These are phyloP conservation scores for Lethenteron reissneri DNA, from an alignment of 2,113 vertebrate species.

Conservation along the genomic window DNA sequence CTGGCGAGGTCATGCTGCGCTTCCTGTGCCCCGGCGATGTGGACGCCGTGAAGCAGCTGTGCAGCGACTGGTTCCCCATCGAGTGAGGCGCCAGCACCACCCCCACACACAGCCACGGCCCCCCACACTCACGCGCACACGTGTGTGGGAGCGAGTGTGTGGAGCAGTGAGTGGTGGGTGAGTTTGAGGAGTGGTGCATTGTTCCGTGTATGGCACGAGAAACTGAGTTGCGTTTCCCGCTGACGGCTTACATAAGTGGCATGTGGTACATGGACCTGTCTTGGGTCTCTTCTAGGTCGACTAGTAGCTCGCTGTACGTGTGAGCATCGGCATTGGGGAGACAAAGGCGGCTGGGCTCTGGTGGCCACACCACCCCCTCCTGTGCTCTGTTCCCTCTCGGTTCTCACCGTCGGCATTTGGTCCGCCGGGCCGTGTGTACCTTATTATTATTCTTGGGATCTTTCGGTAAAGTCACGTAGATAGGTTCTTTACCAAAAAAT, in stretches of 20 bases:
- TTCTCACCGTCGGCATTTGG: too few species aligned
- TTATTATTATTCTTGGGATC: too few species aligned
- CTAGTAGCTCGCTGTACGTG: background rate
- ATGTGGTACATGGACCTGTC: background rate
- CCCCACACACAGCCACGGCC: background rate
- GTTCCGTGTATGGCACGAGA: background rate
- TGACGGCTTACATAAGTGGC: background rate
- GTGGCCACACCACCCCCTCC: too few species aligned
- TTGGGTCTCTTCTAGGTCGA: background rate
- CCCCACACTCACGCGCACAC: constrained; percentile 1
- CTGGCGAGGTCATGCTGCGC: constrained; percentile 68
- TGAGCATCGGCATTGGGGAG: too few species aligned
- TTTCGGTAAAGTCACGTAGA: too few species aligned
- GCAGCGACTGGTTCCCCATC: constrained; percentile 92
- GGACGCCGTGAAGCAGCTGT: constrained; percentile 84
- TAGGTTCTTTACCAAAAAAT: too few species aligned
- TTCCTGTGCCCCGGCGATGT: constrained; percentile 98
- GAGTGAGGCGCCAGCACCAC: constrained; percentile 36
- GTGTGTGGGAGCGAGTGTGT: background rate
- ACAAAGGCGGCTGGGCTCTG: too few species aligned
- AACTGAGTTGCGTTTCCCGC: background rate
- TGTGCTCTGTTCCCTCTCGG: too few species aligned
- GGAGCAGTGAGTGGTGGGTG: background rate
- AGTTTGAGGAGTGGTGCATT: background rate
- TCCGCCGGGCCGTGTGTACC: too few species aligned